Evolutionary conservation across 2,888 invertebrate species (phyloP), one percentile per base, ranked within the genome.

Genomic region (Diploptera punctata): DNA sequence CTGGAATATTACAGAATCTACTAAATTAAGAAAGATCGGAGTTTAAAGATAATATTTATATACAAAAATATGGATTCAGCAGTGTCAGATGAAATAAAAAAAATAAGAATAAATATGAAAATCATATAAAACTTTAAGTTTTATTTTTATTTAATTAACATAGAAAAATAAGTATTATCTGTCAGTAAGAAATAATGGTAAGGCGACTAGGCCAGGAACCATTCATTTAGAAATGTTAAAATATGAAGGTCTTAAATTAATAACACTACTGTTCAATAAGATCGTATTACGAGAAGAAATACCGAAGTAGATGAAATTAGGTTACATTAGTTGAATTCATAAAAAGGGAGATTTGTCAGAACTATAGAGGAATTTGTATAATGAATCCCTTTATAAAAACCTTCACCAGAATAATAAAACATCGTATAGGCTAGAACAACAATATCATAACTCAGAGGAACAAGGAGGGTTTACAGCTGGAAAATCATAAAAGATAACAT

Each of bases 141-240:
- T n/a, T n/a, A n/a, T n/a, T n/a, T n/a, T n/a, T n/a, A n/a, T n/a
- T n/a, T n/a, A n/a, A n/a, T n/a, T n/a, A n/a, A n/a, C n/a, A n/a
- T n/a, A n/a, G n/a, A n/a, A 38, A 13, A n/a, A 13, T 9, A 49
- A 18, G 49, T 18, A 18, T 13, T n/a, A 13, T 7, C n/a, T 7
- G n/a, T 13, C 49, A 49, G 18, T 49, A 49, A 18, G 49, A 49
- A 49, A 49, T 9, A 49, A 49, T n/a, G n/a, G 49, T n/a, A 49
- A 49, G 13, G 49, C 49, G n/a, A 49, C 49, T 49, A n/a, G 49
- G 10, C 49, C 49, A 49, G 49, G n/a, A 13, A n/a, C n/a, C 49
- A 49, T 49, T 49, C 49, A n/a, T 49, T 49, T 49, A n/a, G 18
- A 49, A 49, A 49, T 49, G 49, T 49, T 49, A 49, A 49, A 49